A percentile compares a stretch with the other conserved stretches of the same genome.
Conservation (phyloP, 2,888 invertebrate species). For the Flexamia atlantica region DNA sequence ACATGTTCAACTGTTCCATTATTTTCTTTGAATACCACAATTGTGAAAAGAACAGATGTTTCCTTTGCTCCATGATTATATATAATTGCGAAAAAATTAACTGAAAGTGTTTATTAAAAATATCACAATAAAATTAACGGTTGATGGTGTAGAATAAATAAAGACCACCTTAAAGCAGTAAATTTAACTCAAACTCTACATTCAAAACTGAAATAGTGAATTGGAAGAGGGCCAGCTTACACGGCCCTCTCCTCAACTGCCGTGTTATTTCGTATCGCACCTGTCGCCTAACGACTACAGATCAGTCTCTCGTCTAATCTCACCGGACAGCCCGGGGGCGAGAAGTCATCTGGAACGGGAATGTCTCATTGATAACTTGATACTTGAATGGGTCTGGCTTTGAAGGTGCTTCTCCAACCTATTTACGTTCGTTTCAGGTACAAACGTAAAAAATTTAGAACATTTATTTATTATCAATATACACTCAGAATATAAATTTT, state of each 20-base stretch:
- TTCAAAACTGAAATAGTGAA: background rate
- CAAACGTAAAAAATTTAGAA: no score
- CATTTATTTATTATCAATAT: no score
- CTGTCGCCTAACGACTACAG: background rate
- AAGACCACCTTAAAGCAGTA: background rate
- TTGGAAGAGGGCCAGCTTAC: background rate
- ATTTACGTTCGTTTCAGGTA: no score
- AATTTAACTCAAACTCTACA: background rate
- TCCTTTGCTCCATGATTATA: no score
- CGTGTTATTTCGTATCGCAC: background rate
- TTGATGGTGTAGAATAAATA: background rate
- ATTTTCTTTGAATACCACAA: no score
- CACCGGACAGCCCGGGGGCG: background rate
- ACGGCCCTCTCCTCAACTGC: background rate
- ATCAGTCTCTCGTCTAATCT: constrained; percentile 1
- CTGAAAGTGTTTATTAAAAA: no score
- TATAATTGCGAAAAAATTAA: no score
- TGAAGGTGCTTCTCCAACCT: background rate
- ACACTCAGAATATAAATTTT: no score
- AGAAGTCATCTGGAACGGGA: background rate
- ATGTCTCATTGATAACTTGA: background rate
- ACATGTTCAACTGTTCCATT: no score
- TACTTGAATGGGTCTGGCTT: constrained; percentile 16
- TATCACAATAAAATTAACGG: no score
- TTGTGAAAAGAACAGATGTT: no score